Evolutionary conservation across 37 sponge, comb jelly and placozoan species (phyloP).

Genomic region (Aplysina aerophoba): DNA sequence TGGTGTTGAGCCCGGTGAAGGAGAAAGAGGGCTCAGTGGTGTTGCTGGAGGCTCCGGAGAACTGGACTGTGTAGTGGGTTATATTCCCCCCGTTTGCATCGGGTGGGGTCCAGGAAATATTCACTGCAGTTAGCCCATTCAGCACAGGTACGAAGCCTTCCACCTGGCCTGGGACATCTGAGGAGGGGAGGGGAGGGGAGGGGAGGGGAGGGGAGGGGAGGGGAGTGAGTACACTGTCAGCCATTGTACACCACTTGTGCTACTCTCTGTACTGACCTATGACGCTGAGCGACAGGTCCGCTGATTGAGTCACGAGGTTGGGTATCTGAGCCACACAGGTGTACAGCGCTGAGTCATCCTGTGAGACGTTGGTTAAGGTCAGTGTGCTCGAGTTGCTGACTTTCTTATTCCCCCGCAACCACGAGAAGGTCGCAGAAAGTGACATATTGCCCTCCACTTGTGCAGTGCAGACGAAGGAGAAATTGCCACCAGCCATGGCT

Average conservation of each 20-base stretch:
- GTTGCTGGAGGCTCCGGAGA: not conserved
- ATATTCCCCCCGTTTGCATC: not conserved
- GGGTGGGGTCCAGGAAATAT: constrained; percentile 7
- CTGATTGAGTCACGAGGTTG: no score
- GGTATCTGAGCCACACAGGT: no score
- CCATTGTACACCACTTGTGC: no score
- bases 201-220: not conserved
- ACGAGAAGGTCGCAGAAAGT: no score
- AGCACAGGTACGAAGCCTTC: not conserved
- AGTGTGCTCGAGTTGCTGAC: no score
- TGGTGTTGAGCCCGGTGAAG: no score
- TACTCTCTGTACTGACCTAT: no score
- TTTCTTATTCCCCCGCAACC: no score
- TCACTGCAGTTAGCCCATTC: not conserved
- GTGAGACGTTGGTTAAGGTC: no score
- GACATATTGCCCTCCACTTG: no score
- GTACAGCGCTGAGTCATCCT: no score
- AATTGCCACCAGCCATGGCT: not conserved
- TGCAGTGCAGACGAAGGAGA: not conserved
- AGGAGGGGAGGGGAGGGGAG: not conserved
- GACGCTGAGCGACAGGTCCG: no score
- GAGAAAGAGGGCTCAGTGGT: not conserved
- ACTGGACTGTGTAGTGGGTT: not conserved
- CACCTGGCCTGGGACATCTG: constrained; percentile 8
- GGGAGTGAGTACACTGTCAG: not conserved